Evolutionary conservation across 2,888 invertebrate species (phyloP), one percentile per base, ranked within the genome.

Genomic region (Diaperis boleti): DNA sequence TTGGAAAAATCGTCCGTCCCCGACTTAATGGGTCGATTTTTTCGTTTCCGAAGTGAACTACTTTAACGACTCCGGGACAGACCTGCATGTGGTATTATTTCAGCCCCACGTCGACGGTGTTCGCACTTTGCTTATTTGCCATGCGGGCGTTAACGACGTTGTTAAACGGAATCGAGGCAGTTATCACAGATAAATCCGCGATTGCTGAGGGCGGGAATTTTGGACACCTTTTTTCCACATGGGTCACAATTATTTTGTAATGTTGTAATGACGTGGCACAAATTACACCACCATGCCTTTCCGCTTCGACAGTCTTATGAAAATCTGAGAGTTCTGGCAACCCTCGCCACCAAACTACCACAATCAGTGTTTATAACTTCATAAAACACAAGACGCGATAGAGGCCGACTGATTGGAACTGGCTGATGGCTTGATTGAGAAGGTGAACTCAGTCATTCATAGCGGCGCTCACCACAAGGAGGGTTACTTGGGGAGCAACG

Each of bases 11-110:
- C 18, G 41, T 33, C 26, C 35, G 41, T 49, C 17, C 20, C 13
- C 17, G 49, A 26, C 50, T 59, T 59, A 59, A 59, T 59, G 41
- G 59, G 13, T 13, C 44, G 33, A 42, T 60, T 50, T 50, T 42
- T 31, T 11, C 39, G 22, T 11, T 22, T 29, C 22, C 3, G 17
- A 22, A n/a, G 15, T 26, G 13, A 14, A 42, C 26, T 20, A 18
- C 41, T 55, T 5, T 42, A 55, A 44, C 44, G 31, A 41, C 33
- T 31, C 56, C n/a, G n/a, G n/a, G n/a, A n/a, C 59, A 64, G 71
- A 72, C 73, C 73, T 75, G 76, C 76, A 75, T 75, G 72, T 68
- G 67, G 72, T 72, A 76, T 75, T 74, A 75, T 76, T 74, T 71
- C 68, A 72, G 70, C 66, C 69, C 69, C 69, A 55, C 66, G 63